phyloP scores from a whole-genome alignment of 1,140 invertebrate species.

The Polypedilum pembai region DNA sequence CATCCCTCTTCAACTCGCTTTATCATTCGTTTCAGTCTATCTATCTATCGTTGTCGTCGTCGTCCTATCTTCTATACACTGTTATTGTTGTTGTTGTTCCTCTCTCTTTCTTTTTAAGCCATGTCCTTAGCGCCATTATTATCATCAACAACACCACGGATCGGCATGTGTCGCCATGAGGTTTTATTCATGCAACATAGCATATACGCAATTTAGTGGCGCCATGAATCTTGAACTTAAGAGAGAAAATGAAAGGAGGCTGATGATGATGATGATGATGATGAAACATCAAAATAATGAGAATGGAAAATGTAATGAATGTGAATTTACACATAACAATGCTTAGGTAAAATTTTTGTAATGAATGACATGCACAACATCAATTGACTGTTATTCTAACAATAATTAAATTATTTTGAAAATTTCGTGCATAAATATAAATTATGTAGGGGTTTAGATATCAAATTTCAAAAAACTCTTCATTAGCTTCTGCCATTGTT shows the following conservation, averaged over 20 bases:
- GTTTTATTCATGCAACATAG: not conserved
- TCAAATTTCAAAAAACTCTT: too few species aligned
- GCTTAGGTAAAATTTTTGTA: too few species aligned
- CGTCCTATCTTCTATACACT: not conserved
- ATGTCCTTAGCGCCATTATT: constrained; percentile 10
- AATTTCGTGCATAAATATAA: too few species aligned
- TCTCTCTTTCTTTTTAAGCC: not conserved
- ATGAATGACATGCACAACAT: too few species aligned
- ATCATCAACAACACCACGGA: constrained; percentile 2
- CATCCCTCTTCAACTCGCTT: not conserved
- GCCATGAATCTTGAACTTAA: constrained; percentile 4
- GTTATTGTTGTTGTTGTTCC: not conserved
- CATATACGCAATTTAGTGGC: constrained; percentile 11
- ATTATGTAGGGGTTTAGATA: too few species aligned
- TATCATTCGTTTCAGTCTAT: too few species aligned
- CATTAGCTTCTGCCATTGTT: too few species aligned
- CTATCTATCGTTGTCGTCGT: not conserved
- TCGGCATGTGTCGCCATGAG: constrained; percentile 15
- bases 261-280: not conserved
- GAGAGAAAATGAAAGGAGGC: constrained; percentile 8
- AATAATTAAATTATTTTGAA: too few species aligned
- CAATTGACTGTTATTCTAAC: too few species aligned
- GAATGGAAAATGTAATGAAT: too few species aligned
- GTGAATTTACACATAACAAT: too few species aligned
- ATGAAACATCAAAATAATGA: not conserved